Evolutionary conservation across 2,113 vertebrate species (phyloP), one percentile per base, ranked within the genome.

Genomic region (Sterna hirundo): DNA sequence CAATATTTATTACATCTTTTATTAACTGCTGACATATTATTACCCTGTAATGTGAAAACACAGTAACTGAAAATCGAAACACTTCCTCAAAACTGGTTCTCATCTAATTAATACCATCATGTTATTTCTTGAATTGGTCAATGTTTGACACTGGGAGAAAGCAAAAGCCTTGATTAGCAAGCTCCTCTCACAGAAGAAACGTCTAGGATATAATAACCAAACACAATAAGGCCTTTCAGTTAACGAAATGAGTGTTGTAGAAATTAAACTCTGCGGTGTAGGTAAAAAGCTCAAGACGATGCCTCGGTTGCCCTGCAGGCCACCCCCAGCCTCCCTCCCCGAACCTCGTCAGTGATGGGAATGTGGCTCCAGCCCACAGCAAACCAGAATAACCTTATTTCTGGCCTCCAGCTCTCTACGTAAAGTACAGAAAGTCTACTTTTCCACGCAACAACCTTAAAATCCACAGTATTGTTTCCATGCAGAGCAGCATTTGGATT

Each of bases 11-110:
- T 54, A 26, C 21, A 72, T 66, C 70, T 69, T 86, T 58, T 84
- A 64, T 88, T 95, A 93, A 86, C 55, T 84, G 77, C 49, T 87
- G 94, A 78, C 40, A 68, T 26, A 88, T 47, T 88, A 91, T 44
- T 69, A 88, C 76, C 42, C 57, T 77, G 21, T 58, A 84, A 94
- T 74, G 55, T 76, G 65, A 78, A 95, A 93, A 86, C 78, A 88
- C 47, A 68, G 54, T 46, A 86, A 79, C 23, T 52, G 80, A 84
- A 93, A 93, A 93, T 77, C 1, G 0, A 92, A 90, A 86, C 61
- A 29, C 65, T 88, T 82, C 60, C 72, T 92, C 76, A 94, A 71
- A 92, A n/a, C 40, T 68, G 17, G 23, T 44, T 88, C 46, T 89
- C 76, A 81, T 86, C 80, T 92, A 75, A 95, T 90, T 88, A 94